A percentile compares a stretch with the other conserved stretches of the same genome.
These are phyloP conservation scores for Pangasius krempfi DNA, from an alignment of 2,797 vertebrate species.

Conservation along the genomic window DNA sequence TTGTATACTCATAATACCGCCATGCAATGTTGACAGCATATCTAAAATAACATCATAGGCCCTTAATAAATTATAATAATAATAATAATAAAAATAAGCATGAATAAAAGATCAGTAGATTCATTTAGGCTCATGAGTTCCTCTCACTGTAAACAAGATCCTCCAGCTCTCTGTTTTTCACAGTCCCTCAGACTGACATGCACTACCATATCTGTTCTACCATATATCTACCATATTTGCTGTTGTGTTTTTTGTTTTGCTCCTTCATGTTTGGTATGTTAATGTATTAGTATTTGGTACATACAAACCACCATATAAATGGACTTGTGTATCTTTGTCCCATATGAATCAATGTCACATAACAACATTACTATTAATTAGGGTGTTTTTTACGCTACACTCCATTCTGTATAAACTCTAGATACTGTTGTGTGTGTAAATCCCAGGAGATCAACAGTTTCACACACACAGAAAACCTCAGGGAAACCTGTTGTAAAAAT, in stretches of 20 bases:
- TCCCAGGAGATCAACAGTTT: too few relatives aligned
- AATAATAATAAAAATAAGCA: too few relatives aligned
- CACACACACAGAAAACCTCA: too few relatives aligned
- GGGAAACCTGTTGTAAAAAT: too few relatives aligned
- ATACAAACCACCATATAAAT: neutral
- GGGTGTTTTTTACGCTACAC: too few relatives aligned
- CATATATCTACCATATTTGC: too few relatives aligned
- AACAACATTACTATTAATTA: too few relatives aligned
- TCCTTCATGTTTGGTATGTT: neutral
- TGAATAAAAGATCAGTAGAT: neutral
- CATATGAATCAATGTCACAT: too few relatives aligned
- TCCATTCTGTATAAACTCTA: too few relatives aligned
- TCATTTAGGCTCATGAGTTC: neutral
- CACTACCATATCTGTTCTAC: neutral
- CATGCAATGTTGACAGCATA: neutral
- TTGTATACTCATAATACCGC: neutral
- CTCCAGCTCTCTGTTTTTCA: neutral
- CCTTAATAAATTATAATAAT: too few relatives aligned
- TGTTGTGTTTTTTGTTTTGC: too few relatives aligned
- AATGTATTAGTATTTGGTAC: neutral
- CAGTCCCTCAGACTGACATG: neutral
- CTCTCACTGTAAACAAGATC: neutral
- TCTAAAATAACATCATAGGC: neutral
- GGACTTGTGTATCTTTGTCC: neutral
- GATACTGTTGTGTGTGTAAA: too few relatives aligned